Evolutionary conservation across 2,797 vertebrate genomes (phyloP).

Genomic region (Aulostomus chinensis): DNA sequence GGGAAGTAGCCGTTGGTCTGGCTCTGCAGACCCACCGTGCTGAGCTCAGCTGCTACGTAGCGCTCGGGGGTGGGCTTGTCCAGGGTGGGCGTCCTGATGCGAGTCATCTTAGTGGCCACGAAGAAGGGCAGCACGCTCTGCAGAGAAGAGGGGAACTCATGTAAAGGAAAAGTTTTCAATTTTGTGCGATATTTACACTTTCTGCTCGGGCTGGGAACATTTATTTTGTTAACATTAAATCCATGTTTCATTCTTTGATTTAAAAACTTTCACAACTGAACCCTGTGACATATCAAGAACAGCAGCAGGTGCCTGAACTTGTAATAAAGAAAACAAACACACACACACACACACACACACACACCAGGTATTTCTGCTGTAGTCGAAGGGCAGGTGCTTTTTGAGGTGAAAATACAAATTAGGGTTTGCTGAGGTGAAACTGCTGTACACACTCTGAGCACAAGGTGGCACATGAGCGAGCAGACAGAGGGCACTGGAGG

Average conservation of each 20-base stretch:
- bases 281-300: too few species aligned
- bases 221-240: too few species aligned
- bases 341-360: too few species aligned
- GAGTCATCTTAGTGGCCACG: slow-evolving; percentile 91
- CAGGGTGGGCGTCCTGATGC: slow-evolving; percentile 86
- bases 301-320: too few species aligned
- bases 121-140: slow-evolving; percentile 92
- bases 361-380: too few species aligned
- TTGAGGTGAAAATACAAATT: slow-evolving; percentile 1
- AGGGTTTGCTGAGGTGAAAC: slow-evolving; percentile 40
- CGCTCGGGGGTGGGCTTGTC: slow-evolving; percentile 86
- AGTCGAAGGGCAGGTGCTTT: not conserved
- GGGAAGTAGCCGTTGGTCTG: slow-evolving; percentile 89
- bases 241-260: too few species aligned
- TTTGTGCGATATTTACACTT: too few species aligned
- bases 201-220: too few species aligned
- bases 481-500: slow-evolving; percentile 30
- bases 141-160: not conserved
- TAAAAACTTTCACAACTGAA: too few species aligned
- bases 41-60: slow-evolving; percentile 87
- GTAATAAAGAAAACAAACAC: too few species aligned
- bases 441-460: slow-evolving; percentile 21
- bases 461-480: slow-evolving; percentile 33
- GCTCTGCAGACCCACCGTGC: slow-evolving; percentile 86
- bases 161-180: not conserved